These are phyloP conservation scores for Pandemis corylana DNA, from an alignment of 2,888 invertebrate genomes.

Conservation along the genomic window DNA sequence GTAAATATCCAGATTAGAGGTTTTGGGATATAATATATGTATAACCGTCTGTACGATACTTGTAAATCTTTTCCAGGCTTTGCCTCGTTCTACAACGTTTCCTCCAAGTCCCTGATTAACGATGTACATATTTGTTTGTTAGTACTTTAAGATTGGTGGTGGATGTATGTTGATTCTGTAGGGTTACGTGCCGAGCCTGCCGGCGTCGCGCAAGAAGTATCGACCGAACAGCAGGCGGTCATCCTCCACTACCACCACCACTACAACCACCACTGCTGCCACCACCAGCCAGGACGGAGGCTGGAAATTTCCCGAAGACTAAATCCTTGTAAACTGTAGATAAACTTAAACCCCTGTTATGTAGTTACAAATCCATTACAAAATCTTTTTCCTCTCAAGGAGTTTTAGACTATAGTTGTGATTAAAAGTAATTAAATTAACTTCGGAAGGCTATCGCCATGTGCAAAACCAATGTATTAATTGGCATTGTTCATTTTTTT, in stretches of 20 bases:
- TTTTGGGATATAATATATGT: neutral
- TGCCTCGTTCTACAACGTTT: slow-evolving; percentile 1
- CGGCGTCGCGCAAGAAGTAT: slow-evolving; percentile 42
- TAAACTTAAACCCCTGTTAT: neutral
- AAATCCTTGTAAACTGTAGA: slow-evolving; percentile 44
- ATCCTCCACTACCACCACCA: slow-evolving; percentile 47
- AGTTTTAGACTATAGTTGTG: too few relatives aligned
- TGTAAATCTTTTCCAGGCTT: neutral
- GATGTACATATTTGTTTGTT: slow-evolving; percentile 44
- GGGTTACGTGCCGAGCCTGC: slow-evolving; percentile 59
- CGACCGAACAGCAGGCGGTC: slow-evolving; percentile 42
- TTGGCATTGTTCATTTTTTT: too few relatives aligned
- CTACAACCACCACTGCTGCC: slow-evolving; percentile 49
- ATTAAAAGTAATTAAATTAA: too few relatives aligned
- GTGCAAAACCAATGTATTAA: too few relatives aligned
- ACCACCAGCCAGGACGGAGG: slow-evolving; percentile 46
- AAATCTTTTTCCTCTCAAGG: too few relatives aligned
- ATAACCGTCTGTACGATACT: neutral
- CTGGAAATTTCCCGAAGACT: slow-evolving; percentile 65
- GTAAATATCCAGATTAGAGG: slow-evolving; percentile 19
- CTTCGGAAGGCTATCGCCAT: too few relatives aligned
- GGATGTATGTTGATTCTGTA: slow-evolving; percentile 43
- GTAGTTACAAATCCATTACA: too few relatives aligned
- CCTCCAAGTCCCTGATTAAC: slow-evolving; percentile 41
- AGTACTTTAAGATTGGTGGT: slow-evolving; percentile 46